Percentiles rank a stretch among this genome's conserved stretches.
These are phyloP conservation scores for Scolopax mira DNA, from an alignment of 2,113 vertebrate genomes.

Conservation along the genomic window DNA sequence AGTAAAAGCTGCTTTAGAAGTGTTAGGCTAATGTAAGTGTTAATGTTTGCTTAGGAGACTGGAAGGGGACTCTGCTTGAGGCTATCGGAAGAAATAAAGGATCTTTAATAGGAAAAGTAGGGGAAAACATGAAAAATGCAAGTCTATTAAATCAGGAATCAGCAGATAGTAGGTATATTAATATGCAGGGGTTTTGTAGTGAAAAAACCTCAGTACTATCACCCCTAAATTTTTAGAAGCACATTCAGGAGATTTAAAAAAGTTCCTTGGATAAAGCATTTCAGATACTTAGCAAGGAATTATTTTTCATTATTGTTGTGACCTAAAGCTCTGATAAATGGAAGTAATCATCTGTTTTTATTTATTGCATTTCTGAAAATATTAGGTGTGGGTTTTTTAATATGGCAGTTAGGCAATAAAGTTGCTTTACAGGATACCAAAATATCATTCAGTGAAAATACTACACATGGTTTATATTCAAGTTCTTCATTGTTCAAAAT, in stretches of 20 bases:
- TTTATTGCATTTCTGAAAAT: conserved; percentile 61
- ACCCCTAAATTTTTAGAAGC: neutral
- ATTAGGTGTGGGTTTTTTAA: conserved; percentile 71
- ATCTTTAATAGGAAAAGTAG: conserved; percentile 10
- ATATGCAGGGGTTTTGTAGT: neutral
- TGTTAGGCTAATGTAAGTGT: conserved; percentile 15
- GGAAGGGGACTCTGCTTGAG: neutral
- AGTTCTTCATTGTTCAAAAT: conserved; percentile 57
- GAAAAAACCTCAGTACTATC: neutral
- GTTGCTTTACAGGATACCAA: conserved; percentile 71
- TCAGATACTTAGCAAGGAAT: neutral
- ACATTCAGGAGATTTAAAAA: neutral
- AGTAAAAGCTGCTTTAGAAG: conserved; percentile 44
- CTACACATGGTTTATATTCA: conserved; percentile 61
- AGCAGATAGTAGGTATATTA: neutral
- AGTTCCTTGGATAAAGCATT: neutral
- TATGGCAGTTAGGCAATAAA: conserved; percentile 64
- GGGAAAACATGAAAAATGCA: neutral
- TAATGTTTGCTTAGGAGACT: conserved; percentile 17
- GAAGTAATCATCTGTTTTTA: conserved; percentile 55
- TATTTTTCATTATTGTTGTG: conserved; percentile 48
- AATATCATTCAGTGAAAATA: conserved; percentile 48
- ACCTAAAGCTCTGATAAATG: conserved; percentile 52
- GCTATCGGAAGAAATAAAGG: neutral
- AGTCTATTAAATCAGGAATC: neutral